Conservation (phyloP, 37 sponge, comb jelly and placozoan genomes). For the Eunapius fragilis region DNA sequence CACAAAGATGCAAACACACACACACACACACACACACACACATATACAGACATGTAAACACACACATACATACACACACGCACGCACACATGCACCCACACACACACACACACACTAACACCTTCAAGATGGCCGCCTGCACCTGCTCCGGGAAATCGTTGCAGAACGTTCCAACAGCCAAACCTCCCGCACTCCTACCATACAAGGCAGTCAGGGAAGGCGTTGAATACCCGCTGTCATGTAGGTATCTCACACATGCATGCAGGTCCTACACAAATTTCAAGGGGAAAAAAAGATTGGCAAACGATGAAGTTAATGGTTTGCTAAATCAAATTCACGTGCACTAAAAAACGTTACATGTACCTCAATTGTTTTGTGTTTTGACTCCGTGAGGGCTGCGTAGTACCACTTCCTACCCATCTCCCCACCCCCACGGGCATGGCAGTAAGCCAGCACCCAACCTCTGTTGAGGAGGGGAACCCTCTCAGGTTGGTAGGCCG, state of each 20-base stretch:
- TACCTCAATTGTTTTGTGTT: slow-evolving; percentile 43
- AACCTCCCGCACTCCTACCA: slow-evolving; percentile 63
- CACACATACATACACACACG: slow-evolving; percentile 4
- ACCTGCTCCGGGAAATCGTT: slow-evolving; percentile 45
- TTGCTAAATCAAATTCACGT: no score
- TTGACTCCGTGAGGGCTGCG: slow-evolving; percentile 7
- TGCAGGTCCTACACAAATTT: slow-evolving; percentile 24
- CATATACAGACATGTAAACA: not conserved
- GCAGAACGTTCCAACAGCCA: slow-evolving; percentile 50
- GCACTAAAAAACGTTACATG: no score
- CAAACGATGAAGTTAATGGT: no score
- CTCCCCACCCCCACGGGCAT: slow-evolving; percentile 67
- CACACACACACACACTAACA: not conserved
- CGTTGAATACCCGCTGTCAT: slow-evolving; percentile 26
- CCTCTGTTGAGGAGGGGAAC: slow-evolving; percentile 42
- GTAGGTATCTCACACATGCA: slow-evolving; percentile 38
- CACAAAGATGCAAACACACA: not conserved
- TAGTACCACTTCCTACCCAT: slow-evolving; percentile 59
- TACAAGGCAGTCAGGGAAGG: slow-evolving; percentile 42
- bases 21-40: slow-evolving; percentile 7
- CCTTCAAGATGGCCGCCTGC: slow-evolving; percentile 55
- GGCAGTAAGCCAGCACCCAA: slow-evolving; percentile 71
- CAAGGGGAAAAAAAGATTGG: not conserved
- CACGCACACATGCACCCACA: not conserved
- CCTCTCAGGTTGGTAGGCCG: slow-evolving; percentile 9